Evolutionary conservation across 1,140 invertebrate genomes (phyloP).

Genomic region (Apis mellifera): Amel_HAv3.1 CM009936.2:7285501-7286000

Average conservation of each 20-base stretch:
- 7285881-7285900: constrained; percentile 83
- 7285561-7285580: constrained; percentile 19
- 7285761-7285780: constrained; percentile 54
- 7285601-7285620: constrained; percentile 33
- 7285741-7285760: constrained; percentile 17
- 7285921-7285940: constrained; percentile 96
- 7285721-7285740: constrained; percentile 59
- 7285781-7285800: not conserved
- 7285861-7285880: not conserved
- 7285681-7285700: constrained; percentile 3
- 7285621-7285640: constrained; percentile 64
- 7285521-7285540: not conserved
- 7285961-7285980: not conserved
- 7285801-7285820: not conserved
- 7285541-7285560: not conserved
- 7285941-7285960: constrained; percentile 88
- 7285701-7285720: constrained; percentile 67
- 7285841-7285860: too few relatives aligned
- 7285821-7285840: not conserved
- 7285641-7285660: constrained; percentile 53
- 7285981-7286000: not conserved
- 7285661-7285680: not conserved
- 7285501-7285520: too few relatives aligned
- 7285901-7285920: constrained; percentile 91
- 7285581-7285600: constrained; percentile 33